These are phyloP conservation scores for Chrysotoxum bicinctum DNA, from an alignment of 2,888 invertebrate genomes.

Conservation along the genomic window DNA sequence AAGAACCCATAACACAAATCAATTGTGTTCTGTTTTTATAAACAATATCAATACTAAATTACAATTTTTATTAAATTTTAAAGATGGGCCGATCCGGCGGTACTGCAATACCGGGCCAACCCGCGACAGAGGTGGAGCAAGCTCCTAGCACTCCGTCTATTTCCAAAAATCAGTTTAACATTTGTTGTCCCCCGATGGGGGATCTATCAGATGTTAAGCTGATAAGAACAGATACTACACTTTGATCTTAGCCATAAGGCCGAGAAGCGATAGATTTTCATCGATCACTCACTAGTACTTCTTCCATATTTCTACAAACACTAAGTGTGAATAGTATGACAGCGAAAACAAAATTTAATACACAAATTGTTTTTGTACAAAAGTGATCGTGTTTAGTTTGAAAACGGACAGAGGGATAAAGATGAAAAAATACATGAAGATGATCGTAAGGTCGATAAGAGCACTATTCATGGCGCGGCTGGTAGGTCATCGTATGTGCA, in stretches of 20 bases:
- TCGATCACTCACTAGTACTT: background rate
- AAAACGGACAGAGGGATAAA: background rate
- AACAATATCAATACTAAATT: too few species aligned
- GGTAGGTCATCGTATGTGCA: too few species aligned
- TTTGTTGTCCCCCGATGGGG: constrained; percentile 83
- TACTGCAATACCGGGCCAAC: constrained; percentile 87
- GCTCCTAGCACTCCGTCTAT: constrained; percentile 84
- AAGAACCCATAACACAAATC: too few species aligned
- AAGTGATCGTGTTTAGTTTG: background rate
- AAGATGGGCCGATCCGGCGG: constrained; percentile 83
- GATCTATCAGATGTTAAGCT: constrained; percentile 87
- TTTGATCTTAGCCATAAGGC: constrained; percentile 85
- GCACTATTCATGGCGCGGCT: too few species aligned
- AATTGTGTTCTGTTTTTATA: too few species aligned
- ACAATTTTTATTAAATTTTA: too few species aligned
- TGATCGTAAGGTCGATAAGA: too few species aligned
- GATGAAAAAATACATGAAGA: too few species aligned
- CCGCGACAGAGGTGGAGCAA: constrained; percentile 86
- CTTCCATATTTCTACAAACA: background rate
- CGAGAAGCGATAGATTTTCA: constrained; percentile 82
- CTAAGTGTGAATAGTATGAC: background rate
- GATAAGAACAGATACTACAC: constrained; percentile 87
- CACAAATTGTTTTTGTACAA: background rate
- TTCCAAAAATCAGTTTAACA: constrained; percentile 85
- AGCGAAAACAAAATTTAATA: background rate